Evolutionary conservation across 2,888 invertebrate genomes (phyloP), one percentile per base, ranked within the genome.

Genomic region (Meghimatium bilineatum): DNA sequence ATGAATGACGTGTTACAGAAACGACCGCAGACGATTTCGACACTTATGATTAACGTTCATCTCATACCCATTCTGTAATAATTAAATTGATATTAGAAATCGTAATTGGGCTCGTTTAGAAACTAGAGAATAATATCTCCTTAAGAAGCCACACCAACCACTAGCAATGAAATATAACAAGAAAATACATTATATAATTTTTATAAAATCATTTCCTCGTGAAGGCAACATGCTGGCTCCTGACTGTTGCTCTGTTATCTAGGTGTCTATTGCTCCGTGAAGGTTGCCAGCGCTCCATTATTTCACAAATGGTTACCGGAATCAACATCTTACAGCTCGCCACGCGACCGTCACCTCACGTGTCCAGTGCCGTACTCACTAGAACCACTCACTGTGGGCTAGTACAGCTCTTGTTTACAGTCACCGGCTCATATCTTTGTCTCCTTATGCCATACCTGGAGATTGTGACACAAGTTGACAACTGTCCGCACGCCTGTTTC

Each of bases 361-460:
- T 72, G 80, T 80, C 60, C 72, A 32, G 56, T 29, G 66, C 36
- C 38, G 38, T 10, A 66, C 44, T 78, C 78, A 67, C 66, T 60
- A 34, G 56, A 60, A 60, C 34, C 80, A 72, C 69, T 60, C n/a
- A 38, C 14, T 63, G 26, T 26, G 49, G n/a, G 79, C 17, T n/a
- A 20, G n/a, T 20, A 60, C 38, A 49, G 52, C 66, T 75, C 38
- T 63, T 74, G 74, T 82, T 82, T 82, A 66, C 72, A 74, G 75
- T 75, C 75, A 82, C 38, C 75, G 63, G 75, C 49, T 44, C 49
- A 66, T 44, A 26, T 63, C 82, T 82, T 82, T 82, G 82, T 82
- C 52, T 66, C 17, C n/a, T 10, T 10, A 67, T 32, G 34, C 63
- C 56, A 8, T 56, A 49, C 60, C 32, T 32, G 36, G 52, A 56